A percentile compares a stretch with the other conserved stretches of the same genome.
phyloP scores from a whole-genome alignment of 2,797 vertebrate genomes.

The Pogonophryne albipinna region DNA sequence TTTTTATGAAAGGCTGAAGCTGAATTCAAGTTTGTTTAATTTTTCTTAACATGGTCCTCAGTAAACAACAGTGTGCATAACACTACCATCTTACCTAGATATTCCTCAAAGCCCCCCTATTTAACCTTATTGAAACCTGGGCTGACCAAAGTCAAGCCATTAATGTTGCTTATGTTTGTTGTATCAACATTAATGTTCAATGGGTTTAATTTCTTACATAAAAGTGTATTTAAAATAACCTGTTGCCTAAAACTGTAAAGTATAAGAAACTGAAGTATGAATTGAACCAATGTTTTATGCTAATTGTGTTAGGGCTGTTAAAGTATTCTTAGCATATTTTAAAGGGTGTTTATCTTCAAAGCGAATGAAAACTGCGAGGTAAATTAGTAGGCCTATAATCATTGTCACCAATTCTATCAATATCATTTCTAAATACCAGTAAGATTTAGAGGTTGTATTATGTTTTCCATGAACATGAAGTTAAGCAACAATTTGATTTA shows the following conservation, averaged over 20 bases:
- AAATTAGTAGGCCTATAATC: neutral
- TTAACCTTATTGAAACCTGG: neutral
- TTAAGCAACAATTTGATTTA: neutral
- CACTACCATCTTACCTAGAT: neutral
- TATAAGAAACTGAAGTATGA: neutral
- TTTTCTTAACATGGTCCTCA: neutral
- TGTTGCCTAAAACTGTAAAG: neutral
- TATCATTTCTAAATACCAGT: neutral
- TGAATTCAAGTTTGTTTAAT: neutral
- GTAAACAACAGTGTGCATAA: neutral
- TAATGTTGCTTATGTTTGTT: neutral
- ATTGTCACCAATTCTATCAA: neutral
- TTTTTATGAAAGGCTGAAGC: neutral
- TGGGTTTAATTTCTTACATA: neutral
- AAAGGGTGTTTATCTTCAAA: neutral
- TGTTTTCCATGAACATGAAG: neutral
- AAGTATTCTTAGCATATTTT: neutral
- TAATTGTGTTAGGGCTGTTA: neutral
- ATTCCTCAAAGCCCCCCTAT: no score
- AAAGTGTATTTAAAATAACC: neutral
- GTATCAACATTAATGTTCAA: neutral
- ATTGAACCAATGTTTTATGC: neutral
- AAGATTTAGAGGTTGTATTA: neutral
- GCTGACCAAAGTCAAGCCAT: neutral
- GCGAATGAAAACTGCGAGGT: neutral